Evolutionary conservation across 2,888 invertebrate genomes (phyloP), one percentile per base, ranked within the genome.

Genomic region (Parnassius smintheus): DNA sequence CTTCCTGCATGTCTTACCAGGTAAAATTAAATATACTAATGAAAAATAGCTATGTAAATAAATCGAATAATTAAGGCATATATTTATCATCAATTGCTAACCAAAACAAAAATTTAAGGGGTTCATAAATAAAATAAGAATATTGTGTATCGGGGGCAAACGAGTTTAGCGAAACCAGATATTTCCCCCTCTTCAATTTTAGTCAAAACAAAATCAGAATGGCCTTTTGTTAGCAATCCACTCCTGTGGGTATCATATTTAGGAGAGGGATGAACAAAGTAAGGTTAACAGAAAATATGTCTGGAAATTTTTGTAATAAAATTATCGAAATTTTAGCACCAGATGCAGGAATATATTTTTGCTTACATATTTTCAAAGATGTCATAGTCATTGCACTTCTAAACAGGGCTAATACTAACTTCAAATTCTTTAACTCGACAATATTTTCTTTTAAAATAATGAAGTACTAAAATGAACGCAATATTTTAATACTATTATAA

Each of bases 181-280:
- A 81, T 76, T 67, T 70, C 74, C 75, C 74, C 73, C 72, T 75
- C 75, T 77, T 80, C 79, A 78, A 83, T 85, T 87, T 86, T 83
- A 88, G 88, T 88, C 90, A 90, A 89, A 91, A 91, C 88, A 90
- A 88, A 90, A 90, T 91, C 89, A 82, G 80, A 75, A 76, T 76
- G 78, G 80, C 76, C 83, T 81, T 88, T 90, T 91, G 90, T 90
- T 86, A 72, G 86, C 85, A 74, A 85, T 88, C 84, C 89, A 86
- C 88, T 88, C 78, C 77, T 72, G 80, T 70, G 81, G 83, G 84
- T 90, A 86, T 91, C 89, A 81, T 81, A 77, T 91, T 90, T 80
- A 83, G 77, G 70, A 65, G 85, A 83, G 75, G 66, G 82, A 78
- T 78, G 77, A 74, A 74, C 78, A 69, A 62, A 62, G 80, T 80